Percentiles rank a stretch among this genome's conserved stretches.
These are phyloP conservation scores for Cephalophus harveyi DNA, from an alignment of 2,113 vertebrate genomes.

Conservation along the genomic window DNA sequence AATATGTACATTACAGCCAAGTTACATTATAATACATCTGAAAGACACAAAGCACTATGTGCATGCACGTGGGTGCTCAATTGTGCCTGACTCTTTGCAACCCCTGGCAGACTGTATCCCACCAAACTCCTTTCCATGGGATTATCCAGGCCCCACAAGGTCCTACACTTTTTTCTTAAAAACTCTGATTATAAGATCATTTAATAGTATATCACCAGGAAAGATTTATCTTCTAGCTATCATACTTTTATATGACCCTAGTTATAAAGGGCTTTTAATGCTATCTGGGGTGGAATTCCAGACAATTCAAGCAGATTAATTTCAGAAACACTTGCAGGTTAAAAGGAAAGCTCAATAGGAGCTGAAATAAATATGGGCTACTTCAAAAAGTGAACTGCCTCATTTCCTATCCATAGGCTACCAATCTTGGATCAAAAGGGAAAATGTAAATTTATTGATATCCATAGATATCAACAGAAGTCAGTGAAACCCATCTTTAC, in stretches of 20 bases:
- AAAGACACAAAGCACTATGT: not conserved
- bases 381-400: not conserved
- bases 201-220: not conserved
- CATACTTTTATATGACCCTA: not conserved
- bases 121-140: not conserved
- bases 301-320: not conserved
- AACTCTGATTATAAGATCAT: not conserved
- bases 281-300: not conserved
- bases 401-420: not conserved
- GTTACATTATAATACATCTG: not conserved
- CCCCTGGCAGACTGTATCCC: not conserved
- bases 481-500: not conserved
- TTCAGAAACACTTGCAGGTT: not conserved
- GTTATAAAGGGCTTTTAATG: not conserved
- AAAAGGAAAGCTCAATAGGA: not conserved
- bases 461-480: not conserved
- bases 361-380: not conserved
- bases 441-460: not conserved
- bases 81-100: not conserved
- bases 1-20: not conserved
- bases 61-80: not conserved
- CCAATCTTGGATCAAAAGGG: not conserved
- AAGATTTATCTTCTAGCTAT: not conserved
- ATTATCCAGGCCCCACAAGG: not conserved
- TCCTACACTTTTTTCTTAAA: not conserved